Base-by-base conservation (phyloP, 2,113 vertebrate species). In the Spheniscus mendiculus region DNA sequence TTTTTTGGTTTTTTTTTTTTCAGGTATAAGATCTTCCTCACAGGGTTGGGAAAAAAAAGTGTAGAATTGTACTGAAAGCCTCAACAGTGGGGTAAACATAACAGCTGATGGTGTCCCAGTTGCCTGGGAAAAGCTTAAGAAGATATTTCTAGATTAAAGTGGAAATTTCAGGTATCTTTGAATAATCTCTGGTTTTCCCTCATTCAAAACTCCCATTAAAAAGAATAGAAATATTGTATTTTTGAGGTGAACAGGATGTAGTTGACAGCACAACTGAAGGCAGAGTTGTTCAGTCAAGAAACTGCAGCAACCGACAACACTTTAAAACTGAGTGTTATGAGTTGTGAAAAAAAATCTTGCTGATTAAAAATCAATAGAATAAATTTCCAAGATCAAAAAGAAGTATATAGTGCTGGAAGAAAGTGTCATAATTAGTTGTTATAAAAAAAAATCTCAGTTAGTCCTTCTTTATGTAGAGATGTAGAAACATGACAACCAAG, bases 31-130 rank as follows among this genome's bases (percentile, higher is more conserved):
- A 1, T 72, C 5, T 76, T 66, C 42, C 4, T 53, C 12, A 21
- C 6, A 26, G 5, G 4, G 5, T 4, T 78, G 9, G 25, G 9
- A 16, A 17, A 56, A 42, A 49, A 62, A 15, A 1, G 1, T 15
- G 15, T 16, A 53, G 10, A 56, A 72, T 56, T 77, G 12, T 36
- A 74, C 13, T 42, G 7, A 30, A 83, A 63, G 11, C 6, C 17
- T 76, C 62, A 29, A 5, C 9, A 50, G 4, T 30, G 7, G 83
- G 29, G 4, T 49, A 58, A 83, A 49, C 4, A 2, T 47, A 20
- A 44, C 6, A 5, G 6, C 15, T 90, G n/a, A 11, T 77, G 16
- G 9, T 34, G 21, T 59, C 12, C 17, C 10, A 55, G 21, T 72
- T 77, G 23, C 11, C 2, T 56, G 10, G 10, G 23, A 59, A 70